Percentiles rank a stretch among this genome's conserved stretches.
Evolutionary conservation across 2,797 vertebrate species (phyloP).

Genomic region (Spinus olivaceus): DNA sequence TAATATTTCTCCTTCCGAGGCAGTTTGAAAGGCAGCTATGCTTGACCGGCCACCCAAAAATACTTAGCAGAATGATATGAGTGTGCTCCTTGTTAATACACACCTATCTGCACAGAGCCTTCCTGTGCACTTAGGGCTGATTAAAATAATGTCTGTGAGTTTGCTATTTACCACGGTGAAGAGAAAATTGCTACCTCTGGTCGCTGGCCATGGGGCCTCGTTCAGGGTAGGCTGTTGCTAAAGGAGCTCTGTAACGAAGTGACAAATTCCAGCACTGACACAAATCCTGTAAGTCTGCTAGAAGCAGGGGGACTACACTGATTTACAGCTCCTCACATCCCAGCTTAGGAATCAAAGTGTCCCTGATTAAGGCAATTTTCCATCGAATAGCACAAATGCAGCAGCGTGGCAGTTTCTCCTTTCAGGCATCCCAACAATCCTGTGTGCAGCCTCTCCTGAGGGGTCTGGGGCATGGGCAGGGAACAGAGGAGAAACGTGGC

Average conservation of each 20-base stretch:
- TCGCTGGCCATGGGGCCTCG: neutral
- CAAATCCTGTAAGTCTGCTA: neutral
- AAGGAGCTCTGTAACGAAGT: conserved; percentile 34
- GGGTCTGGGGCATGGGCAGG: neutral
- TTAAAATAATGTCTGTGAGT: conserved; percentile 49
- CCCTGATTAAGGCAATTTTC: conserved; percentile 6
- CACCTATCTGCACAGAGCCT: conserved; percentile 57
- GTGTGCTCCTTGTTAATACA: conserved; percentile 41
- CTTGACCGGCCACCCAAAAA: conserved; percentile 52
- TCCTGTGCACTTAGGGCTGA: conserved; percentile 51
- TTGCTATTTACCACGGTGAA: neutral
- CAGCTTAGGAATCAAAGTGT: neutral
- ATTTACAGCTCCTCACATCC: conserved; percentile 20
- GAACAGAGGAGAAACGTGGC: fast-evolving
- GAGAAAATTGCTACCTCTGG: conserved; percentile 32
- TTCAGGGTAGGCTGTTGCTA: conserved; percentile 8
- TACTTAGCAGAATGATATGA: conserved; percentile 49
- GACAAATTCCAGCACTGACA: conserved; percentile 20
- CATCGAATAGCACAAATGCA: neutral
- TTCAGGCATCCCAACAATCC: neutral
- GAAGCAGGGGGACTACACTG: neutral
- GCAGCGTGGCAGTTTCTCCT: neutral
- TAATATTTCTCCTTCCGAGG: conserved; percentile 74
- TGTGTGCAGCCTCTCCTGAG: neutral
- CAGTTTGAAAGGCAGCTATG: conserved; percentile 65